phyloP scores from a whole-genome alignment of 2,113 vertebrate species.

The Acrocephalus kingi region DNA sequence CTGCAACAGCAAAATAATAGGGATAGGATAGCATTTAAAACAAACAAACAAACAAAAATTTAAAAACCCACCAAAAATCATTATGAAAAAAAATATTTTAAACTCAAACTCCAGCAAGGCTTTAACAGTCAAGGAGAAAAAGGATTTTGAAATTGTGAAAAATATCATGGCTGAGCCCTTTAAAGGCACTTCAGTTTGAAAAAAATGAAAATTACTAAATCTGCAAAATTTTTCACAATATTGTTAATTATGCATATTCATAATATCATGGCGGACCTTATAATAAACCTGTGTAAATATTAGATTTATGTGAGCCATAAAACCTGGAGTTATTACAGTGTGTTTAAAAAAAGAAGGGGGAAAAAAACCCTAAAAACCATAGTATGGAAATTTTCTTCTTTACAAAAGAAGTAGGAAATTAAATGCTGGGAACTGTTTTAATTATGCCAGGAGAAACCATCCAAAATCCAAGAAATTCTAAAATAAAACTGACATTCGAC shows the following conservation, averaged over 20 bases:
- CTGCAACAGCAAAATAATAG: slow-evolving; percentile 30
- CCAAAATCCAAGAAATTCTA: slow-evolving; percentile 62
- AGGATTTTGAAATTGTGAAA: slow-evolving; percentile 58
- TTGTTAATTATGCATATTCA: slow-evolving; percentile 77
- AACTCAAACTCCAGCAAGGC: slow-evolving; percentile 31
- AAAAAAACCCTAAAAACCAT: neutral
- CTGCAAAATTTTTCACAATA: slow-evolving; percentile 73
- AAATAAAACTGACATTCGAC: slow-evolving; percentile 57
- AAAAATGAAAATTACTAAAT: slow-evolving; percentile 68
- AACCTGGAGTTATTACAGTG: slow-evolving; percentile 21
- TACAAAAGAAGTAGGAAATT: slow-evolving; percentile 71
- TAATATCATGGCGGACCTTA: slow-evolving; percentile 73
- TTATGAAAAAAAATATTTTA: slow-evolving; percentile 31
- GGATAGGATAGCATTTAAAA: neutral
- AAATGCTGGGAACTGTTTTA: slow-evolving; percentile 73
- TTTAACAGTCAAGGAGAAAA: slow-evolving; percentile 30
- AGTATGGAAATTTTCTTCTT: slow-evolving; percentile 50
- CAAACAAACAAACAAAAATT: neutral
- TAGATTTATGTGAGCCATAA: slow-evolving; percentile 46
- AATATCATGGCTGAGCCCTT: slow-evolving; percentile 12
- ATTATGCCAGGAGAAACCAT: slow-evolving; percentile 61
- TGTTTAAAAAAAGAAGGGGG: neutral
- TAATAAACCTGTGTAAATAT: slow-evolving; percentile 67
- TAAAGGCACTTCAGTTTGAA: slow-evolving; percentile 49
- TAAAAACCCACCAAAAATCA: neutral